phyloP scores from a whole-genome alignment of 2,888 invertebrate genomes.

The Agriopis marginaria region DNA sequence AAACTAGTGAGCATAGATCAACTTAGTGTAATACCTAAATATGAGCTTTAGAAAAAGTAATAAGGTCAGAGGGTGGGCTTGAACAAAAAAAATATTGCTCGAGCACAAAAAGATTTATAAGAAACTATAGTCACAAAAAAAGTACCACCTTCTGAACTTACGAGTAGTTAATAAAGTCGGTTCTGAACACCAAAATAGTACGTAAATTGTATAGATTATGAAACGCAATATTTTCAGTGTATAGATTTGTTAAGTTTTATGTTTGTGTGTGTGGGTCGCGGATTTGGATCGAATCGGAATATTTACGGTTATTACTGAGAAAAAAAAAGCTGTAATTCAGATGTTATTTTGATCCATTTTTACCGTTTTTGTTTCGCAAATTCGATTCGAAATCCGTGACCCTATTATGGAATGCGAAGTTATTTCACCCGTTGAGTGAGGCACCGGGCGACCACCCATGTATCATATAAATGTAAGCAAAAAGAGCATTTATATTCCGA shows the following conservation, averaged over 20 bases:
- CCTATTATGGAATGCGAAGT: slow-evolving; percentile 50
- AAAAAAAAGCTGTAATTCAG: neutral
- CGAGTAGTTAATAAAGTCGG: slow-evolving; percentile 71
- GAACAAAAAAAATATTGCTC: slow-evolving; percentile 20
- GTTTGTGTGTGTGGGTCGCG: slow-evolving; percentile 49
- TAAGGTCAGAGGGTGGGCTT: slow-evolving; percentile 49
- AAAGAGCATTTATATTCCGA: slow-evolving; percentile 72
- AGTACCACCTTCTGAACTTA: slow-evolving; percentile 51
- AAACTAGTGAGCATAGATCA: slow-evolving; percentile 70
- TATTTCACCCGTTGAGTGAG: slow-evolving; percentile 83
- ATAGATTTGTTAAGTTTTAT: slow-evolving; percentile 48
- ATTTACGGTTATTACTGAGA: neutral
- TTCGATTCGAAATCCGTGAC: slow-evolving; percentile 36
- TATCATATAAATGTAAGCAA: slow-evolving; percentile 59
- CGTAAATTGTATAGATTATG: slow-evolving; percentile 77
- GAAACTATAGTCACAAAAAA: slow-evolving; percentile 36
- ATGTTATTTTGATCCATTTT: neutral
- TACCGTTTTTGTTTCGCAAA: slow-evolving; percentile 30
- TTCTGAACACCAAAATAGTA: slow-evolving; percentile 81
- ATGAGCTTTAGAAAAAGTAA: slow-evolving; percentile 73
- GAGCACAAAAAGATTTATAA: slow-evolving; percentile 42
- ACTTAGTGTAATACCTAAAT: slow-evolving; percentile 71
- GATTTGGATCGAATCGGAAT: slow-evolving; percentile 40
- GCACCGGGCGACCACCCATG: slow-evolving; percentile 59
- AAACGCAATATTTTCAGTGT: slow-evolving; percentile 75